Evolutionary conservation across 2,113 vertebrate species (phyloP), one percentile per base, ranked within the genome.

Genomic region (Neodontobutis hainanensis): DNA sequence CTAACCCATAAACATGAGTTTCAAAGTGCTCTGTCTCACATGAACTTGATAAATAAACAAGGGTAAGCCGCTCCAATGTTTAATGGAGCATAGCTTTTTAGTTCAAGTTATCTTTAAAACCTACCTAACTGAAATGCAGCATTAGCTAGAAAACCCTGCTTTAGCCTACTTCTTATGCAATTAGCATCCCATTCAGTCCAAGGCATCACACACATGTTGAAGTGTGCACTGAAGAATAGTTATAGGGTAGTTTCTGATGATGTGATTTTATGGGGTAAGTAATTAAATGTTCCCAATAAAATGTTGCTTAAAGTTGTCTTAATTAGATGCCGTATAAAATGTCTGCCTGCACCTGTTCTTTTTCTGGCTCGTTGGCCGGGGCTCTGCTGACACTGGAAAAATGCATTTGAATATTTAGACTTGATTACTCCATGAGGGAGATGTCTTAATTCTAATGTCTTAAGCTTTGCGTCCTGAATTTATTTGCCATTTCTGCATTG

Each of bases 1-100:
- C 73, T 48, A 10, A 75, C 6, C 44, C 60, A 80, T 85, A 78
- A 79, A 65, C 63, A 70, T 74, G 38, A 67, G 60, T 12, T 27
- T 48, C 44, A 77, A 60, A 61, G 36, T 68, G 16, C 36, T 65
- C 77, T 57, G 58, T 57, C 47, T 68, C 35, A 63, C 43, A 60
- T 55, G 36, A 73, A 52, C 5, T 65, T 61, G 49, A 71, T 56
- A 44, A 53, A 80, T 76, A 75, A 55, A 14, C 5, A 46, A 57
- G 14, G 3, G 3, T 36, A 5, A 35, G n/a, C 43, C 19, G 34
- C 9, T 56, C 19, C 35, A 12, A 15, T 62, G 27, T 3, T 43
- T 11, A 55, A 46, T 46, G 12, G 48, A 6, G 16, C 19, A 50
- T 58, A 6, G 11, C 58, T 43, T 67, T 6, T 27, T 11, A 14